A percentile compares a stretch with the other conserved stretches of the same genome.
phyloP scores from a whole-genome alignment of 2,113 vertebrate genomes.

The Podarcis raffonei region DNA sequence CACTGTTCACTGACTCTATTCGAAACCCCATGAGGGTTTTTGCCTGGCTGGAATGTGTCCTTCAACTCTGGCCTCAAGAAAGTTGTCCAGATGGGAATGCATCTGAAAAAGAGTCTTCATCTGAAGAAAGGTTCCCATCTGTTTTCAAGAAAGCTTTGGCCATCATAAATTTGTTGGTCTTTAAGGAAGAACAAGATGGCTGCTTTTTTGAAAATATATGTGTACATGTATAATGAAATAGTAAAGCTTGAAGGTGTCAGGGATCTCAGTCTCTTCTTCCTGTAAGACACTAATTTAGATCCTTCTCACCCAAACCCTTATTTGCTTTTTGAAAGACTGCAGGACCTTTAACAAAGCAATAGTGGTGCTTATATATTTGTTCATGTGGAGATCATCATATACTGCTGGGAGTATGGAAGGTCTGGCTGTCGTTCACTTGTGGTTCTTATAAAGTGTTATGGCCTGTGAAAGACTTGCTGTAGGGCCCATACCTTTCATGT shows the following conservation, averaged over 20 bases:
- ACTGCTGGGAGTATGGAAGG: constrained; percentile 23
- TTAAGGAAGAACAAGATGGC: no score
- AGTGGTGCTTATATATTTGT: constrained; percentile 36
- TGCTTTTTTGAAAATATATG: not conserved
- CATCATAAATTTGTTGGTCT: no score
- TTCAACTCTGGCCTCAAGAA: no score
- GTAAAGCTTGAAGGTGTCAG: not conserved
- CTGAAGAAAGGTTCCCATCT: no score
- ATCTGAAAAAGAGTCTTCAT: no score
- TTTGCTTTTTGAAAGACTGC: constrained; percentile 10
- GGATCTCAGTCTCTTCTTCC: not conserved
- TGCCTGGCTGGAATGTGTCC: no score
- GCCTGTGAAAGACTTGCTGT: constrained; percentile 44
- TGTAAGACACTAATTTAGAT: not conserved
- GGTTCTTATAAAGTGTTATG: constrained; percentile 51
- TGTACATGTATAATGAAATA: not conserved
- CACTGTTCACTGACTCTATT: no score
- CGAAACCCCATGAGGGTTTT: no score
- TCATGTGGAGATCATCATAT: constrained; percentile 56
- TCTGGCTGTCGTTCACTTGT: constrained; percentile 42
- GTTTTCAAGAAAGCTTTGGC: no score
- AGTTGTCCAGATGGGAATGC: no score
- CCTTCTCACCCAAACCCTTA: no score
- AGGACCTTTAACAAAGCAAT: constrained; percentile 31
- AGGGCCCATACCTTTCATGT: constrained; percentile 23